Evolutionary conservation across 1,140 invertebrate genomes (phyloP).

Genomic region (Drosophila jambulina): DNA sequence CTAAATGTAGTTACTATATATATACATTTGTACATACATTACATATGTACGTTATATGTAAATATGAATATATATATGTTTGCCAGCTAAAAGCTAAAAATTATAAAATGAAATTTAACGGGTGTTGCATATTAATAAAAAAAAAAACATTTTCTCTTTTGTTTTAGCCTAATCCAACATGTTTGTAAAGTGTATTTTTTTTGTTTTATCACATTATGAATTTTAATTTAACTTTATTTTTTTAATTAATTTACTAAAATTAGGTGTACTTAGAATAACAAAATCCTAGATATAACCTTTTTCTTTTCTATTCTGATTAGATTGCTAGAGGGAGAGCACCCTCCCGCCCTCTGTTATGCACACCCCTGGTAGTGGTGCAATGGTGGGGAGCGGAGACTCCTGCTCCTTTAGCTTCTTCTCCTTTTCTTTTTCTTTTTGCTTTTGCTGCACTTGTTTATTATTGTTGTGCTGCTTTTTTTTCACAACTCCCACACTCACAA

Average conservation of each 20-base stretch:
- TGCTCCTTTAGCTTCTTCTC: constrained; percentile 41
- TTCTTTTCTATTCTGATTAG: constrained; percentile 6
- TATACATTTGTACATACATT: background rate
- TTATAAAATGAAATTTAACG: too few relatives aligned
- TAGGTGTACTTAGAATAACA: background rate
- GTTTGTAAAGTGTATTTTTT: background rate
- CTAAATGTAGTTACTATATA: background rate
- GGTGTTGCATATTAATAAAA: too few relatives aligned
- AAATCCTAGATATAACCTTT: background rate
- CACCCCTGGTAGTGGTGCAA: constrained; percentile 26
- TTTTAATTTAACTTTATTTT: too few relatives aligned
- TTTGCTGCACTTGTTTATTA: constrained; percentile 54
- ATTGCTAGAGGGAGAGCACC: background rate
- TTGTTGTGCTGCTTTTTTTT: constrained; percentile 32
- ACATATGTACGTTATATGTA: too few relatives aligned
- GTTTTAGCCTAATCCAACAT: background rate
- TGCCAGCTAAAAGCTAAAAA: too few relatives aligned
- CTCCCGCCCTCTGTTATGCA: background rate
- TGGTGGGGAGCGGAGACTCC: constrained; percentile 24
- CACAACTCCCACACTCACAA: constrained; percentile 19
- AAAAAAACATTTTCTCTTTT: too few relatives aligned
- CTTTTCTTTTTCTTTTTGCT: constrained; percentile 39
- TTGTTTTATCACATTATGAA: background rate
- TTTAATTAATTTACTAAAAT: background rate
- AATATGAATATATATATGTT: too few relatives aligned